These are phyloP conservation scores for Lasiurus borealis DNA, from an alignment of 2,113 vertebrate species.

Conservation along the genomic window DNA sequence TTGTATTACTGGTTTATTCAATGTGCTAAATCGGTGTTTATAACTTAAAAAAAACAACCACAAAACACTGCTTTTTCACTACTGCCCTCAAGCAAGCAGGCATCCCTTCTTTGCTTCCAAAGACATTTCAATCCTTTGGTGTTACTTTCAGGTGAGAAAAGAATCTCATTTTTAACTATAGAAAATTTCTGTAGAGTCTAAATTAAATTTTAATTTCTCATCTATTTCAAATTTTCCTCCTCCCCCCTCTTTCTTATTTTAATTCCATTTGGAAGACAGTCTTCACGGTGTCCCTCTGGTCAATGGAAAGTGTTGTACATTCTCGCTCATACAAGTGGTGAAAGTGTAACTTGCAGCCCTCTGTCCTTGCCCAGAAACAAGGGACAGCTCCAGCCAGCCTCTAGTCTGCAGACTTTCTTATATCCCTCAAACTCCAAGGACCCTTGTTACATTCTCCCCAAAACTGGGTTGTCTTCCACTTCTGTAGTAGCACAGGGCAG, in stretches of 20 bases:
- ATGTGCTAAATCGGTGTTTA: not conserved
- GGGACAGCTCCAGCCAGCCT: not conserved
- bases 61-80: not conserved
- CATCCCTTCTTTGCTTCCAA: not conserved
- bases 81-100: not conserved
- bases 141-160: not conserved
- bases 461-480: not conserved
- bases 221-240: not conserved
- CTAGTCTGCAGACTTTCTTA: not conserved
- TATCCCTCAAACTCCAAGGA: not conserved
- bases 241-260: not conserved
- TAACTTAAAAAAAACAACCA: not conserved
- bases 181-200: not conserved
- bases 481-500: not conserved
- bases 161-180: not conserved
- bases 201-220: conserved; percentile 63
- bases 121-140: not conserved
- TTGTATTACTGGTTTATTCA: not conserved
- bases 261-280: not conserved
- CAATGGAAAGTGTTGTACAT: not conserved
- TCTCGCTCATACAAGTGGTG: not conserved
- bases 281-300: not conserved
- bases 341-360: not conserved
- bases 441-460: not conserved
- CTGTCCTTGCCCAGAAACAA: not conserved